Conservation (phyloP, 2,888 invertebrate genomes). For the Vesta saturnalis region DNA sequence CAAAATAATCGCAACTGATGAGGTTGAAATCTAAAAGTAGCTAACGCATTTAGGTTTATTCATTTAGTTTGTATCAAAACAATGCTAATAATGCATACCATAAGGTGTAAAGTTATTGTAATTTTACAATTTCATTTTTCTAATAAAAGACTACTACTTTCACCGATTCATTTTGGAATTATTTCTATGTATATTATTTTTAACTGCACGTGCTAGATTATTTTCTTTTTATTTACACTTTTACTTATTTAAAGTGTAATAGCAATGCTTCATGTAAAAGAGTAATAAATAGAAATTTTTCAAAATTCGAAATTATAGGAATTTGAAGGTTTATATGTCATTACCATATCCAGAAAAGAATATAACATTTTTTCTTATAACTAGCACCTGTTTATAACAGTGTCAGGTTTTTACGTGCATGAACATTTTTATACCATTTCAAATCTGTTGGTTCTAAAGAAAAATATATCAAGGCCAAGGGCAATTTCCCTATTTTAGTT, state of each 20-base stretch:
- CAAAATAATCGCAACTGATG: background rate
- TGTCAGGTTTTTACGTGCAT: background rate
- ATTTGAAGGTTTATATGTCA: background rate
- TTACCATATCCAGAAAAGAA: background rate
- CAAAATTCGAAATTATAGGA: background rate
- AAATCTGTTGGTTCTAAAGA: background rate
- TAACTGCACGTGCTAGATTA: no score
- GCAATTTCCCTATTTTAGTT: no score
- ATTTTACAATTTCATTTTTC: no score
- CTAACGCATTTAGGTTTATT: slow-evolving; percentile 5
- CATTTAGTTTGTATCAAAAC: slow-evolving; percentile 4
- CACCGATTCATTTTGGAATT: no score
- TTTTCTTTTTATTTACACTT: no score
- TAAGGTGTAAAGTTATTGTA: no score
- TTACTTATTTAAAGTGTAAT: no score
- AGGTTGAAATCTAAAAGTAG: slow-evolving; percentile 7
- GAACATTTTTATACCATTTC: background rate
- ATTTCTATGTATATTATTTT: no score
- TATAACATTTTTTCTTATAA: background rate
- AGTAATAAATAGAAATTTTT: background rate
- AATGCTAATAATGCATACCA: background rate
- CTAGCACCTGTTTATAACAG: slow-evolving; percentile 1
- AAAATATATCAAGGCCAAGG: background rate
- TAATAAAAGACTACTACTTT: no score
- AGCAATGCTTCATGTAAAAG: background rate